Evolutionary conservation across 1,140 invertebrate genomes (phyloP).

Genomic region (Papilio helenus): DNA sequence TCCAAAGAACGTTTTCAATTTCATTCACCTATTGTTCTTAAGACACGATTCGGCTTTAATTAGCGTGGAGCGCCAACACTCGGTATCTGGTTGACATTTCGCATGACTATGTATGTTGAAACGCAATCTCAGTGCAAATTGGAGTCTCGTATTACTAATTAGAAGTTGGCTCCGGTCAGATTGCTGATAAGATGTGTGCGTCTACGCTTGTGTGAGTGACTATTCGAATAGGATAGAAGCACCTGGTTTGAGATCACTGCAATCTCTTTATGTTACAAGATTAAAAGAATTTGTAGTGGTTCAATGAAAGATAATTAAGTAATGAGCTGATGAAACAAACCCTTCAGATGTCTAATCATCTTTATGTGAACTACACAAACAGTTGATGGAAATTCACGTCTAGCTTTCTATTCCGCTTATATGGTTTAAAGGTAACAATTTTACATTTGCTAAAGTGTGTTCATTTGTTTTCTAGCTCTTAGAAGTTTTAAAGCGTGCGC

Average conservation of each 20-base stretch:
- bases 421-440: too few species aligned
- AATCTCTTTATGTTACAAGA: constrained; percentile 8
- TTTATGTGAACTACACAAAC: background rate
- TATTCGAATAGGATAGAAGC: constrained; percentile 3
- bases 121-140: constrained; percentile 56
- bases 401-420: background rate
- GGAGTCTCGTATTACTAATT: constrained; percentile 59
- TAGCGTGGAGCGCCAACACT: constrained; percentile 54
- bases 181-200: constrained; percentile 42
- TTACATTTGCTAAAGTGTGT: too few species aligned
- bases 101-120: constrained; percentile 52
- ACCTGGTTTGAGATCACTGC: background rate
- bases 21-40: constrained; percentile 52
- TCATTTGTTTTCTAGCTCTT: too few species aligned
- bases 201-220: constrained; percentile 11
- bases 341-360: constrained; percentile 5
- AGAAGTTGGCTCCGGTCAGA: constrained; percentile 49
- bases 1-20: constrained; percentile 43
- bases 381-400: background rate
- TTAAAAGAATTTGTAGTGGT: constrained; percentile 15
- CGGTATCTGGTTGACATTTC: constrained; percentile 59
- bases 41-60: constrained; percentile 55
- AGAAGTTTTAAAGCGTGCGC: too few species aligned
- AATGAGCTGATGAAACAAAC: constrained; percentile 9
- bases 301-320: constrained; percentile 6